phyloP scores from a whole-genome alignment of 2,888 invertebrate genomes.

The Agelastica alni region DNA sequence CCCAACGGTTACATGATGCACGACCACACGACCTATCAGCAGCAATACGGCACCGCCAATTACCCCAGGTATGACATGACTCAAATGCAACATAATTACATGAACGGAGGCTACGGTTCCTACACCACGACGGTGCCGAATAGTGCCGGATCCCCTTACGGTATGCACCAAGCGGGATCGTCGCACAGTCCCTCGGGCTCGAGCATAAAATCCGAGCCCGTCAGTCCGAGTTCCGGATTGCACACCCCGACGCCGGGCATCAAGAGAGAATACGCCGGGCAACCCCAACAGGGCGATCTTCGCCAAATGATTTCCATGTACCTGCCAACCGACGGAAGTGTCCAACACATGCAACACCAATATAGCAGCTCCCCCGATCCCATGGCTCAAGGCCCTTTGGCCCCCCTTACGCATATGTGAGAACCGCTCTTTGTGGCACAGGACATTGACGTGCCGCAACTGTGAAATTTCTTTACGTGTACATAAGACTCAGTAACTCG shows the following conservation, averaged over 20 bases:
- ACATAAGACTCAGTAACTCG: conserved; percentile 27
- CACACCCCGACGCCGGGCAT: conserved; percentile 61
- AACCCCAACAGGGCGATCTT: conserved; percentile 62
- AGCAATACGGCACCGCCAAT: conserved; percentile 67
- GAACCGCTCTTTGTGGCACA: conserved; percentile 58
- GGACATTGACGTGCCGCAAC: conserved; percentile 55
- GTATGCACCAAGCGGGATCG: conserved; percentile 69
- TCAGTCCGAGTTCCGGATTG: conserved; percentile 75
- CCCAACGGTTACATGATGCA: conserved; percentile 95
- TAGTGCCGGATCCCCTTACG: conserved; percentile 73
- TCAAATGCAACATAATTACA: conserved; percentile 82
- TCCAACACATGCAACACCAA: conserved; percentile 65
- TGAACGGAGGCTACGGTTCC: conserved; percentile 78
- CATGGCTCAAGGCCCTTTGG: conserved; percentile 66
- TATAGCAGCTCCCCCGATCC: conserved; percentile 69
- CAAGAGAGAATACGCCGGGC: conserved; percentile 72
- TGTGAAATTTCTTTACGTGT: conserved; percentile 44
- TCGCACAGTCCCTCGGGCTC: conserved; percentile 86
- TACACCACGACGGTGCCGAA: conserved; percentile 68
- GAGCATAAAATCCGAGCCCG: conserved; percentile 87
- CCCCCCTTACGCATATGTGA: conserved; percentile 70
- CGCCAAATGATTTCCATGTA: conserved; percentile 79
- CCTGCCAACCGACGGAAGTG: conserved; percentile 69
- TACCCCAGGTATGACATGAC: conserved; percentile 90
- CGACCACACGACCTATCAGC: conserved; percentile 81